Evolutionary conservation across 2,113 vertebrate species (phyloP).

Genomic region (Zosterops pallidus): DNA sequence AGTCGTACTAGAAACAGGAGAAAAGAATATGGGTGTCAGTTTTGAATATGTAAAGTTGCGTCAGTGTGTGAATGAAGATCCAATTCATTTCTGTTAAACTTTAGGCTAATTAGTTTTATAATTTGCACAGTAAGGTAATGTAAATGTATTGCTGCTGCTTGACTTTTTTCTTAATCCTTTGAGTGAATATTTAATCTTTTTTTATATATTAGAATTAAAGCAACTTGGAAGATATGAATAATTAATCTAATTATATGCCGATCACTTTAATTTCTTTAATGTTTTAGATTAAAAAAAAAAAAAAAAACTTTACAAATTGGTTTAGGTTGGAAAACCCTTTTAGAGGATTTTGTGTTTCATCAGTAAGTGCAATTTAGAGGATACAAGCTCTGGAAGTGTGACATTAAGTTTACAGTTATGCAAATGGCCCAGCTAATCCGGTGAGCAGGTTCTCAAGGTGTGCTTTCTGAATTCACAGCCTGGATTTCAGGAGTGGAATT

Average conservation of each 20-base stretch:
- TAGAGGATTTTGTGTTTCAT: constrained; percentile 81
- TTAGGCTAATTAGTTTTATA: constrained; percentile 88
- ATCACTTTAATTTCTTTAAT: constrained; percentile 88
- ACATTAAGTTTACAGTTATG: constrained; percentile 75
- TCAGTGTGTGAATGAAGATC: constrained; percentile 68
- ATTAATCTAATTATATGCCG: constrained; percentile 88
- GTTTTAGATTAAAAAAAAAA: constrained; percentile 73
- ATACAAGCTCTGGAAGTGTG: constrained; percentile 46
- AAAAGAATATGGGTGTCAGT: constrained; percentile 48
- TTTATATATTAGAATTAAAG: constrained; percentile 90
- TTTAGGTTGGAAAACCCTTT: constrained; percentile 82
- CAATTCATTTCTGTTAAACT: constrained; percentile 79
- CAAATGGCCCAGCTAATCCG: constrained; percentile 74
- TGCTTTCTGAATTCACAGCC: constrained; percentile 40
- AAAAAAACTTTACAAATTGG: constrained; percentile 81
- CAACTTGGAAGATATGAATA: constrained; percentile 90
- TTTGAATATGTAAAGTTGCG: constrained; percentile 68
- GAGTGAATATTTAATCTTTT: constrained; percentile 89
- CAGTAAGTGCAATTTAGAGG: constrained; percentile 76
- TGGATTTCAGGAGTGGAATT: constrained; percentile 23
- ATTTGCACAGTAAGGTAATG: constrained; percentile 90
- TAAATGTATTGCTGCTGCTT: constrained; percentile 82
- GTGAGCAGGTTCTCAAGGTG: constrained; percentile 58
- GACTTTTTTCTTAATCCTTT: constrained; percentile 94
- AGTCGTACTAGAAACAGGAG: not conserved